phyloP scores from a whole-genome alignment of 2,888 invertebrate genomes.

The Heliconius hortense region DNA sequence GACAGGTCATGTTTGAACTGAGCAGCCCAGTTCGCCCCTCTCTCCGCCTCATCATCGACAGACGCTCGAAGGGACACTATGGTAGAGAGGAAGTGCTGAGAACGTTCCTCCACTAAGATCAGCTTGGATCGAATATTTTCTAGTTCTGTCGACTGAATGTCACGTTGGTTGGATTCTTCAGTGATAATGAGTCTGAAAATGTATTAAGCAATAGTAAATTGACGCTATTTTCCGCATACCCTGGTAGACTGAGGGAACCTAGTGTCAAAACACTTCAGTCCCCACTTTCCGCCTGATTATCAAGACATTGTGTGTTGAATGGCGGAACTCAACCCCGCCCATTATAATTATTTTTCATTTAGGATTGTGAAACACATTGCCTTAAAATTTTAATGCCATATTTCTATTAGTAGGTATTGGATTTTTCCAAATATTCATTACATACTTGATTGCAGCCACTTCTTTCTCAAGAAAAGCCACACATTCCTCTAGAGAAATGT shows the following conservation, averaged over 20 bases:
- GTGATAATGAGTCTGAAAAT: constrained; percentile 60
- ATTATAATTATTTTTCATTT: no score
- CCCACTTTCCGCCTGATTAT: no score
- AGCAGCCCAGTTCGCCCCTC: constrained; percentile 74
- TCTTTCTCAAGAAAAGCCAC: constrained; percentile 72
- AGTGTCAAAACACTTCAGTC: no score
- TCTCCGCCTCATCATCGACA: constrained; percentile 76
- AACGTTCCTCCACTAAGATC: constrained; percentile 69
- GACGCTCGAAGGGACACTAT: constrained; percentile 72
- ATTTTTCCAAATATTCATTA: not conserved
- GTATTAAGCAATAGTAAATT: not conserved
- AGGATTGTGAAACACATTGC: no score
- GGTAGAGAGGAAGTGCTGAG: constrained; percentile 71
- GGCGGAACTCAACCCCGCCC: no score
- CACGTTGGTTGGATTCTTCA: constrained; percentile 65
- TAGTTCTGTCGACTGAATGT: constrained; percentile 66
- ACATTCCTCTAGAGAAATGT: constrained; percentile 63
- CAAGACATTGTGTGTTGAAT: no score
- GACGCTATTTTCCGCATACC: not conserved
- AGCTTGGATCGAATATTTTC: constrained; percentile 70
- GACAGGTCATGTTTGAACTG: constrained; percentile 80
- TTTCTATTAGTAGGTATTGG: not conserved
- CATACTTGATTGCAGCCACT: constrained; percentile 69
- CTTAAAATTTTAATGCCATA: not conserved
- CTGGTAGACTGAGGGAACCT: no score